Base-by-base conservation (phyloP, 2,888 invertebrate species). In the Synanthedon formicaeformis region DNA sequence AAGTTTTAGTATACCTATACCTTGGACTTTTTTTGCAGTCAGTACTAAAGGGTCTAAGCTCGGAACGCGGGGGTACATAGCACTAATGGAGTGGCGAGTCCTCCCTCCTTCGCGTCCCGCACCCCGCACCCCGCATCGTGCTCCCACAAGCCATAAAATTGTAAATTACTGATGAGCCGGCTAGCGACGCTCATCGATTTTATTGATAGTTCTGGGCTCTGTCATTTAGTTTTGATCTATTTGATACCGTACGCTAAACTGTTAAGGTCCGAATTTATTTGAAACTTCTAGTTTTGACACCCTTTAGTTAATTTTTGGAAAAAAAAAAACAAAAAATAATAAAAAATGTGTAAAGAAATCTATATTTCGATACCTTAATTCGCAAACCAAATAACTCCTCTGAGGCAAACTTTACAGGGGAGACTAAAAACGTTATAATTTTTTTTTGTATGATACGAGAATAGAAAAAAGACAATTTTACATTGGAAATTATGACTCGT, bases 141-240 rank as follows among this genome's bases (percentile, higher is more conserved):
- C 68, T 75, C 81, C 84, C 83, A 73, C 84, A 77, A 76, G 81
- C 86, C 85, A 85, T 86, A 85, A 87, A 87, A 87, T 84, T 84
- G 83, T 87, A 86, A 87, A 87, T 87, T 86, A 85, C 78, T 86
- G 86, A 87, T 87, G 86, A 86, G 78, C 80, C 78, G 73, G 70
- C 66, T 67, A 64, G 71, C 79, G 75, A 73, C 78, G 75, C 62
- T 67, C 78, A 87, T 87, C 85, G 86, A 86, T 86, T 34, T 79
- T 86, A 87, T 86, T 81, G 85, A 80, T 77, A 81, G 81, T 81
- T 78, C 71, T 75, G 73, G 23, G 54, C 50, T 50, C 34, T 8
- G 23, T n/a, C 16, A 23, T 50, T 45, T 16, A 16, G 45, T 34
- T 23, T 18, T 48, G 51, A 11, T 48, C 18, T 14, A 41, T 52